Evolutionary conservation across 2,113 vertebrate species (phyloP).

Genomic region (Coptodon bakossiorum): DNA sequence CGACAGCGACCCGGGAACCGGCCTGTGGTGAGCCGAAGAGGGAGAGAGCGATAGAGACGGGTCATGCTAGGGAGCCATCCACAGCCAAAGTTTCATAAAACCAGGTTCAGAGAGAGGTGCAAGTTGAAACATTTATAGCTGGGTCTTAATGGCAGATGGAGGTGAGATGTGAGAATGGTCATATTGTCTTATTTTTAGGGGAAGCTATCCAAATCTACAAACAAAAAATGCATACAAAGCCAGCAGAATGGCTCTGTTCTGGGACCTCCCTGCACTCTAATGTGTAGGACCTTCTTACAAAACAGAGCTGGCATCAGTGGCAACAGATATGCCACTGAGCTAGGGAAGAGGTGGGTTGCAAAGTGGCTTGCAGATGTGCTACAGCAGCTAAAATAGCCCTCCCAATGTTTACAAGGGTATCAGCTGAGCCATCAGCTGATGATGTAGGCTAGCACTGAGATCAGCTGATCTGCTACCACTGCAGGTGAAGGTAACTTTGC

Average conservation of each 20-base stretch:
- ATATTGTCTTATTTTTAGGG: background rate
- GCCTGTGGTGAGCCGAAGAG: slow-evolving; percentile 66
- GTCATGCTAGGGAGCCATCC: background rate
- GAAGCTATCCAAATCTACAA: background rate
- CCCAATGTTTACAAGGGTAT: background rate
- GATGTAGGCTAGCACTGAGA: background rate
- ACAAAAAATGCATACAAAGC: background rate
- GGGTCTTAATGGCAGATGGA: background rate
- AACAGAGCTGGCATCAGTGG: background rate
- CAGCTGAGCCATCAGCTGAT: background rate
- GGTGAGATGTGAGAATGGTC: background rate
- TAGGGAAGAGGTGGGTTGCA: background rate
- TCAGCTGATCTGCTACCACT: background rate
- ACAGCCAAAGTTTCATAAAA: slow-evolving; percentile 24
- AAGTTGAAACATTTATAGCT: slow-evolving; percentile 29
- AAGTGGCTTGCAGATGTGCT: background rate
- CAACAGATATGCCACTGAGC: background rate
- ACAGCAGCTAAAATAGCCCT: background rate
- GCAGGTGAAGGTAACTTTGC: background rate
- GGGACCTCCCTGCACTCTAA: background rate
- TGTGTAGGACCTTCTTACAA: background rate
- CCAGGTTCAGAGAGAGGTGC: slow-evolving; percentile 9
- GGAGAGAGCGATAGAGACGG: background rate
- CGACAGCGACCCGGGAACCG: slow-evolving; percentile 87
- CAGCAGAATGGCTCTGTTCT: background rate